Percentiles rank a stretch among this genome's conserved stretches.
Evolutionary conservation across 2,113 vertebrate genomes (phyloP).

Genomic region (Barnardius zonarius): DNA sequence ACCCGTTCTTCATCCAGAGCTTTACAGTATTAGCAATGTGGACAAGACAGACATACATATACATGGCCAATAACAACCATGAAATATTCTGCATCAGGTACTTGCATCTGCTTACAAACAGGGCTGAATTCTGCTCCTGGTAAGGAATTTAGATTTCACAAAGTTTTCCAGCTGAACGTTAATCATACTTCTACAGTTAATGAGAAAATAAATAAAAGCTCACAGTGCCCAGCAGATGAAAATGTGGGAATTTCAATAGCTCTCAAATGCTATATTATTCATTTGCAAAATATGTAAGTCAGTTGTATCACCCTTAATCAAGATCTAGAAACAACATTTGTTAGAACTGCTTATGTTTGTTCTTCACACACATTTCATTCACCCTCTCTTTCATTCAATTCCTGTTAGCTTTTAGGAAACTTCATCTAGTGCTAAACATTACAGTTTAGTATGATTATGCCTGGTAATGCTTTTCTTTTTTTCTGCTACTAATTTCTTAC

Average conservation of each 20-base stretch:
- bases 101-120: not conserved
- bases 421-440: not conserved
- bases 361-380: not conserved
- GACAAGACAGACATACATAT: not conserved
- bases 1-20: not conserved
- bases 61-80: not conserved
- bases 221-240: not conserved
- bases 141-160: not conserved
- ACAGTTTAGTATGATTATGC: rapidly evolving
- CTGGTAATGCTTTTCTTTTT: not conserved
- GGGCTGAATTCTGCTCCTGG: not conserved
- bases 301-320: not conserved
- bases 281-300: not conserved
- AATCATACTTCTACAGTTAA: not conserved
- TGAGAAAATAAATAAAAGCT: not conserved
- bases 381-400: not conserved
- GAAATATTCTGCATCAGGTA: not conserved
- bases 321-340: not conserved
- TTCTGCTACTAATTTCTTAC: not conserved
- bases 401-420: not conserved
- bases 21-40: not conserved
- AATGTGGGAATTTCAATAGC: not conserved
- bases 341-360: not conserved
- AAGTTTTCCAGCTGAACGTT: not conserved
- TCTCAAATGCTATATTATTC: not conserved